These are phyloP conservation scores for Drosophila lowei DNA, from an alignment of 1,140 invertebrate genomes.

Conservation along the genomic window DNA sequence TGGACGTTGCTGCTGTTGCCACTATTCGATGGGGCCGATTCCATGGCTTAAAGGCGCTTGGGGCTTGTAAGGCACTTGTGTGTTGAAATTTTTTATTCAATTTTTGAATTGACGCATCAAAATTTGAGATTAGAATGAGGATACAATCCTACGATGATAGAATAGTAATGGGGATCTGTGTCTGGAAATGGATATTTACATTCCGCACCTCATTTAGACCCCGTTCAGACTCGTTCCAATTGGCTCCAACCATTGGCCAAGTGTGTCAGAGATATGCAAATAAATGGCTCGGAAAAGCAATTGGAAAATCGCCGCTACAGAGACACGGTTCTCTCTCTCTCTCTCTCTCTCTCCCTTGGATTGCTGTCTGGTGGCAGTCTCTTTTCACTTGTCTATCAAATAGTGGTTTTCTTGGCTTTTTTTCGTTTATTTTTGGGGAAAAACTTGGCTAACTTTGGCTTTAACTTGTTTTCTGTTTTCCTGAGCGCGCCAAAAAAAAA, in stretches of 20 bases:
- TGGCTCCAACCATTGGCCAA: slow-evolving; percentile 47
- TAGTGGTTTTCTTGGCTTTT: slow-evolving; percentile 7
- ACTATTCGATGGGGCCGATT: slow-evolving; percentile 27
- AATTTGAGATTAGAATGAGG: neutral
- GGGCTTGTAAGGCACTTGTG: too few relatives aligned
- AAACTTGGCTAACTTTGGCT: slow-evolving; percentile 44
- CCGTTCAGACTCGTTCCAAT: slow-evolving; percentile 46
- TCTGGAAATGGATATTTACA: neutral
- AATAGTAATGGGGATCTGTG: too few relatives aligned
- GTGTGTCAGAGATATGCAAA: slow-evolving; percentile 47
- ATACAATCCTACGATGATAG: too few relatives aligned
- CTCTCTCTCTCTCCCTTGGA: slow-evolving; percentile 9
- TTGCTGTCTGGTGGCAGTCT: slow-evolving; percentile 5
- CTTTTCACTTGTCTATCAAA: slow-evolving; percentile 64
- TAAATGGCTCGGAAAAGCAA: slow-evolving; percentile 48
- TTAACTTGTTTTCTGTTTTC: slow-evolving; percentile 53
- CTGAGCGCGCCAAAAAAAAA: slow-evolving; percentile 71
- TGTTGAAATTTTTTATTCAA: too few relatives aligned
- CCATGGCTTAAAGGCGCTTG: too few relatives aligned
- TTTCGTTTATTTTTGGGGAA: slow-evolving; percentile 20
- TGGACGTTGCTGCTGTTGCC: neutral
- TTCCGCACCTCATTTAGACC: slow-evolving; percentile 3
- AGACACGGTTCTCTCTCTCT: slow-evolving; percentile 16
- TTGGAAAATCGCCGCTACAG: slow-evolving; percentile 66
- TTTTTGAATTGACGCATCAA: too few relatives aligned